Conservation (phyloP, 2,888 invertebrate species). For the Orgyia antiqua region DNA sequence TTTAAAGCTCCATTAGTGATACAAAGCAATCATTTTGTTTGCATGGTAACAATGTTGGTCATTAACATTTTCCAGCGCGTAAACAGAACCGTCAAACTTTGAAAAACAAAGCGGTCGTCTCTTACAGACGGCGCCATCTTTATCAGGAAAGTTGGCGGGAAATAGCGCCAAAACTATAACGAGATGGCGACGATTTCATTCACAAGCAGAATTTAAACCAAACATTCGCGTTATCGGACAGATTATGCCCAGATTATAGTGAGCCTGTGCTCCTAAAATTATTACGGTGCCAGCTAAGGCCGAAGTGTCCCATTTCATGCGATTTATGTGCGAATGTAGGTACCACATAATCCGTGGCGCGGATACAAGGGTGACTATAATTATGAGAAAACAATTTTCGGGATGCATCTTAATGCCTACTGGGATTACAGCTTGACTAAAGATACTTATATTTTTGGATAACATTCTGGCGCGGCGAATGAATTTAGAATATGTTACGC, state of each 20-base stretch:
- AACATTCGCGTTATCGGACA: constrained; percentile 72
- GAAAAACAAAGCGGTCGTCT: constrained; percentile 32
- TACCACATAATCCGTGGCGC: constrained; percentile 60
- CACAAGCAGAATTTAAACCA: constrained; percentile 63
- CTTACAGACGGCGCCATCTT: constrained; percentile 51
- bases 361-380: constrained; percentile 57
- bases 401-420: constrained; percentile 65
- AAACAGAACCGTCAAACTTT: constrained; percentile 24
- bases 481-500: too few relatives aligned
- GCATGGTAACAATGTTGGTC: too few relatives aligned
- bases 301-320: constrained; percentile 69
- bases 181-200: constrained; percentile 50
- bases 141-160: constrained; percentile 43
- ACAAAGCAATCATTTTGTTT: too few relatives aligned
- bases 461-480: too few relatives aligned
- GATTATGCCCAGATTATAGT: constrained; percentile 77
- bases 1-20: too few relatives aligned
- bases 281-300: constrained; percentile 73
- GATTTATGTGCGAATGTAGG: constrained; percentile 75
- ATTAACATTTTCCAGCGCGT: too few relatives aligned
- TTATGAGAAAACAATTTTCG: constrained; percentile 78
- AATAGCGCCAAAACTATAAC: constrained; percentile 54
- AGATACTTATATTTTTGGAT: constrained; percentile 36
- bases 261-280: constrained; percentile 64
- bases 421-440: constrained; percentile 57